Evolutionary conservation across 2,888 invertebrate genomes (phyloP).

Genomic region (Tetanocera ferruginea): DNA sequence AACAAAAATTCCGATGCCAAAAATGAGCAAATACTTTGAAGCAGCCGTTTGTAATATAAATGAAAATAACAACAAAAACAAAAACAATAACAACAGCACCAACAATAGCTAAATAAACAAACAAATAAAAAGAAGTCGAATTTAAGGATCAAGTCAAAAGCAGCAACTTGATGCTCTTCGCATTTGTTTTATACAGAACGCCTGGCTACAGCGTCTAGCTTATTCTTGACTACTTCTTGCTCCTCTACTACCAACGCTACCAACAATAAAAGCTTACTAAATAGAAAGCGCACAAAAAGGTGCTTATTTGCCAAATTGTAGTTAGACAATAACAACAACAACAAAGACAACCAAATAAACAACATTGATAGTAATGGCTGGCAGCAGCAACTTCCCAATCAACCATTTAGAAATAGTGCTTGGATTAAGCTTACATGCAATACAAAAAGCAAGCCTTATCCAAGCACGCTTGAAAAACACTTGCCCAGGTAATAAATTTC

Average conservation of each 20-base stretch:
- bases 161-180: background rate
- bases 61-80: background rate
- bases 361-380: background rate
- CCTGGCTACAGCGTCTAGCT: too few relatives aligned
- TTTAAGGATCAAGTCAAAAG: slow-evolving; percentile 7
- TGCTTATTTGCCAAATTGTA: slow-evolving; percentile 27
- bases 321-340: slow-evolving; percentile 9
- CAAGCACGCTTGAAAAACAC: too few relatives aligned
- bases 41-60: slow-evolving; percentile 9
- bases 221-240: too few relatives aligned
- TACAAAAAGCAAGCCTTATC: too few relatives aligned
- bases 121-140: slow-evolving; percentile 1
- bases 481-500: too few relatives aligned
- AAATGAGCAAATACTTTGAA: slow-evolving; percentile 4
- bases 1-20: slow-evolving; percentile 11
- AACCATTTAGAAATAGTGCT: too few relatives aligned
- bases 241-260: background rate
- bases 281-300: background rate
- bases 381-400: too few relatives aligned
- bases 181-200: too few relatives aligned
- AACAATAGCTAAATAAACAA: background rate
- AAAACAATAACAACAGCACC: background rate
- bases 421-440: too few relatives aligned
- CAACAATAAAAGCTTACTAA: background rate
- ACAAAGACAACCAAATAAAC: background rate